Evolutionary conservation across 2,113 vertebrate species (phyloP).

Genomic region (Myotis brandtii): DNA sequence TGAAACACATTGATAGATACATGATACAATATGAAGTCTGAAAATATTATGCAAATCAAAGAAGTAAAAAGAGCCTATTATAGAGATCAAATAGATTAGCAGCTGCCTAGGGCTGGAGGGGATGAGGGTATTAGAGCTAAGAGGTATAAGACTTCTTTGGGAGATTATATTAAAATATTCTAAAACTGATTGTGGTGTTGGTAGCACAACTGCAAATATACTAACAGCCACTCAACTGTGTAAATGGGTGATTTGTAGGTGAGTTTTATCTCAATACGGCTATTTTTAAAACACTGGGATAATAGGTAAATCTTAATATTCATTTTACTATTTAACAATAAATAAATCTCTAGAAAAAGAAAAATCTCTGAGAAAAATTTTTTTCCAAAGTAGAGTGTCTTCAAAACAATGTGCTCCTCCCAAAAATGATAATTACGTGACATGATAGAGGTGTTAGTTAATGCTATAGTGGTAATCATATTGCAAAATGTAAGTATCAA

Average conservation of each 20-base stretch:
- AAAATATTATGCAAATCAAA: background rate
- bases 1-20: background rate
- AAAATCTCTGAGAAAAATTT: background rate
- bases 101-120: background rate
- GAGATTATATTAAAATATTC: background rate
- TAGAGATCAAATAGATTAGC: background rate
- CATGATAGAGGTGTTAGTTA: background rate
- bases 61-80: background rate
- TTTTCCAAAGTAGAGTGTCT: background rate
- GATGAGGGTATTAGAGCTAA: background rate
- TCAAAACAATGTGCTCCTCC: background rate
- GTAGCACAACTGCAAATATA: background rate
- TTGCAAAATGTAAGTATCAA: background rate
- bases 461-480: background rate
- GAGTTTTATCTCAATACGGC: background rate
- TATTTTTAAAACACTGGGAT: background rate
- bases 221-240: background rate
- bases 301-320: background rate
- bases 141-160: background rate
- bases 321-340: constrained; percentile 6
- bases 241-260: background rate
- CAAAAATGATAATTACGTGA: background rate
- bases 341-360: background rate
- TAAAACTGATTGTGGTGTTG: background rate
- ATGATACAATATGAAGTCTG: background rate